Conservation (phyloP, 1,140 invertebrate species). For the Macrobrachium nipponense region DNA sequence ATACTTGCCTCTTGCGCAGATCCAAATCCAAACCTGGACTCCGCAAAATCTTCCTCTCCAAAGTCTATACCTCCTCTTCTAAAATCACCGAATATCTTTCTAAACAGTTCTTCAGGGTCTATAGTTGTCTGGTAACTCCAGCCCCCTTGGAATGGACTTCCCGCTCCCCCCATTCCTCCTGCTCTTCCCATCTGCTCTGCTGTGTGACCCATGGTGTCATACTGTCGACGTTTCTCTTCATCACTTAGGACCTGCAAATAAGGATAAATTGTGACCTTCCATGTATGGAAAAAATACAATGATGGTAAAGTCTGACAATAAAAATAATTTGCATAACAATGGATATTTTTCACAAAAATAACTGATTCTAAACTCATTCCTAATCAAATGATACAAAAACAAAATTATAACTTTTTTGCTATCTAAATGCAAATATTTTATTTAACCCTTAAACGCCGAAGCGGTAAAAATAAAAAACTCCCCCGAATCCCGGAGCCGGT, state of each 20-base stretch:
- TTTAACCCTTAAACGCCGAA: no score
- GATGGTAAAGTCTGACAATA: no score
- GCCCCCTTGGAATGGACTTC: slow-evolving; percentile 74
- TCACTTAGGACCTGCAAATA: slow-evolving; percentile 84
- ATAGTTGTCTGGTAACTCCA: slow-evolving; percentile 90
- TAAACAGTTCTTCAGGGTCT: slow-evolving; percentile 95
- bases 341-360: no score
- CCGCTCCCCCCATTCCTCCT: slow-evolving; percentile 67
- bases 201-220: slow-evolving; percentile 92
- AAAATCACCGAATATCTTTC: slow-evolving; percentile 72
- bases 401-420: no score
- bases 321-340: no score
- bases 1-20: slow-evolving; percentile 86
- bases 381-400: no score
- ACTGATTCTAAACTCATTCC: no score
- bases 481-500: no score
- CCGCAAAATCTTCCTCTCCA: slow-evolving; percentile 84
- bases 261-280: background rate
- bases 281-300: no score
- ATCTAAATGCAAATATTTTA: no score
- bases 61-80: slow-evolving; percentile 37
- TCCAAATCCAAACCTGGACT: slow-evolving; percentile 89
- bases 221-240: slow-evolving; percentile 90
- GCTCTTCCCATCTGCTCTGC: slow-evolving; percentile 85
- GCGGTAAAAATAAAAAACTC: no score